phyloP scores from a whole-genome alignment of 53 echinoderm and acorn worm genomes.

The Echinometra lucunter region DNA sequence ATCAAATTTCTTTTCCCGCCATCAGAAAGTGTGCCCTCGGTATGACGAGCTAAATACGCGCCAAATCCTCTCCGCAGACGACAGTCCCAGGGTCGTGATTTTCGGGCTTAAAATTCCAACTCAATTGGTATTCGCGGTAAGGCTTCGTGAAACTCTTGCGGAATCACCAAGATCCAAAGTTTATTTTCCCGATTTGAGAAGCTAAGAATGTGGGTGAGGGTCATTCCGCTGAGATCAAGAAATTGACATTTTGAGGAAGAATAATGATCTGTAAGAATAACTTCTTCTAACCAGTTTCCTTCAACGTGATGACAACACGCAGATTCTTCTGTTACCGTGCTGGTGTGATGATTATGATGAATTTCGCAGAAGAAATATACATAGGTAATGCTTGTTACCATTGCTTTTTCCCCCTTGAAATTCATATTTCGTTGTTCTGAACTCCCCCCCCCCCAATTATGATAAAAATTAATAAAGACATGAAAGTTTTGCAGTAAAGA shows the following conservation, averaged over 20 bases:
- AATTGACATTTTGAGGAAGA: conserved; percentile 22
- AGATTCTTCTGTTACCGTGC: no score
- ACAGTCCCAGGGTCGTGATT: conserved; percentile 41
- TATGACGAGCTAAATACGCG: conserved; percentile 37
- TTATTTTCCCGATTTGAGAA: conserved; percentile 22
- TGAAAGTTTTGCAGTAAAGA: background rate
- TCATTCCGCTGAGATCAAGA: conserved; percentile 39
- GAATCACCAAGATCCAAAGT: conserved; percentile 38
- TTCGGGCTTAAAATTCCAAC: conserved; percentile 15
- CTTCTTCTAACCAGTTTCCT: background rate
- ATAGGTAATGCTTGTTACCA: no score
- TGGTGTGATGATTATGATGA: no score
- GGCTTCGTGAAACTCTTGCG: conserved; percentile 11
- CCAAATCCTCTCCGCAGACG: conserved; percentile 59
- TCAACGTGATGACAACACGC: background rate
- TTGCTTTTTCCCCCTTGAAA: background rate
- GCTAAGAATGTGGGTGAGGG: conserved; percentile 34
- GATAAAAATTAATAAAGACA: background rate
- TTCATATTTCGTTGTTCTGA: no score
- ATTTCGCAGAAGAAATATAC: no score
- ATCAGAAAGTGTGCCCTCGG: conserved; percentile 6
- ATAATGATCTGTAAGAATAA: background rate
- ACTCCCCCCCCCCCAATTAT: no score
- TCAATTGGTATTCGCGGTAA: conserved; percentile 15
- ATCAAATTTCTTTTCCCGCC: conserved; percentile 28